These are phyloP conservation scores for Littorina saxatilis DNA, from an alignment of 1,140 invertebrate genomes.

Conservation along the genomic window DNA sequence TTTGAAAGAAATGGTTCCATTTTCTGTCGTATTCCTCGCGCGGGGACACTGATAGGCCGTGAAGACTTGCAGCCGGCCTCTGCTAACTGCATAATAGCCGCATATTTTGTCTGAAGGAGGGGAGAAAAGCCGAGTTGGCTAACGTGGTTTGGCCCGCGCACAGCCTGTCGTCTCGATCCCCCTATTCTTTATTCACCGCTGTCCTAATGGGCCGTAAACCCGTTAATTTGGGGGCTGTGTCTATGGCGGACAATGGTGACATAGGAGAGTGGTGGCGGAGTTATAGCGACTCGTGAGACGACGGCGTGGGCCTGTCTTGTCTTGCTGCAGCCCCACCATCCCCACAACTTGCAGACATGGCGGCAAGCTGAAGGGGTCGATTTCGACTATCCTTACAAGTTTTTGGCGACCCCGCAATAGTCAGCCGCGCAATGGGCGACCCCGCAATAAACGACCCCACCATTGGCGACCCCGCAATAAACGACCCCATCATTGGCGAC, in stretches of 20 bases:
- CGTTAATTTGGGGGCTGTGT: constrained; percentile 33
- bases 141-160: background rate
- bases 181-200: constrained; percentile 38
- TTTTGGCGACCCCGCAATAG: too few species aligned
- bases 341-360: too few species aligned
- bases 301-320: constrained; percentile 10
- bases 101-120: constrained; percentile 32
- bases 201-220: constrained; percentile 37
- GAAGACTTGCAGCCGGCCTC: constrained; percentile 36
- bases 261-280: constrained; percentile 34
- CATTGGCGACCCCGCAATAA: too few species aligned
- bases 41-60: constrained; percentile 38
- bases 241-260: constrained; percentile 36
- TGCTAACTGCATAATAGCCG: constrained; percentile 37
- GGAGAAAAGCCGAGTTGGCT: constrained; percentile 11
- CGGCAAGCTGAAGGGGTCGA: too few species aligned
- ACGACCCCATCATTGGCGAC: too few species aligned
- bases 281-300: constrained; percentile 31
- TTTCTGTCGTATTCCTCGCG: constrained; percentile 37
- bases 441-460: too few species aligned
- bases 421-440: too few species aligned
- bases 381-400: too few species aligned
- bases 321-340: constrained; percentile 11
- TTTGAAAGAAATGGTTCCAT: constrained; percentile 40
- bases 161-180: constrained; percentile 10